Evolutionary conservation across 2,113 vertebrate species (phyloP), one percentile per base, ranked within the genome.

Genomic region (Pantherophis guttatus): DNA sequence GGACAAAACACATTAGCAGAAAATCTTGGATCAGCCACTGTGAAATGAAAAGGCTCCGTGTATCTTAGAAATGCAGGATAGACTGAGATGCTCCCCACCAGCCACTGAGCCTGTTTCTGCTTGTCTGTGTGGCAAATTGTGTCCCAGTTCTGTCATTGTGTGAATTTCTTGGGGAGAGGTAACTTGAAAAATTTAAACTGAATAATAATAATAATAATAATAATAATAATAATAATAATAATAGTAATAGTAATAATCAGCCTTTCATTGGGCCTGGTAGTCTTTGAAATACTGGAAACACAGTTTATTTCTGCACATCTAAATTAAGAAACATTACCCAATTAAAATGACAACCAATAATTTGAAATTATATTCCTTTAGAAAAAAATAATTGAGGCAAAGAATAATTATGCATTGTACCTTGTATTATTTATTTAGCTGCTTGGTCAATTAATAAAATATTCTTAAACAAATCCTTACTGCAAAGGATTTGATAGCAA

Each of bases 21-120:
- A 29, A 53, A 2, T 54, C 91, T 86, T 87, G 53, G 44, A 44
- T 91, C 65, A 93, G 85, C 93, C 85, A 12, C 33, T 24, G 3
- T 86, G 19, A 55, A 33, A 90, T 93, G 55, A 57, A 13, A 15
- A 13, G 2, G 10, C 12, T 90, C 94, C 89, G 9, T 70, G 48
- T 92, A 26, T 62, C 91, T 94, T 95, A 52, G 55, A 91, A 94
- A 39, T 90, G 88, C 86, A 86, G 81, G 44, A n/a, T 57, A 94
- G 65, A 2, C 65, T 23, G 8, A 91, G 57, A 33, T 19, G 29
- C 53, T n/a, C 50, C 75, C n/a, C 29, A 19, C 12, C 57, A 48
- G 62, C 21, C 29, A 8, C 33, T 44, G 50, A 65, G 53, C 87
- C 33, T 55, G 55, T 89, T 48, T 89, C 87, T 89, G 52, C 52